These are phyloP conservation scores for Atlantisia rogersi DNA, from an alignment of 2,113 vertebrate species.

Conservation along the genomic window DNA sequence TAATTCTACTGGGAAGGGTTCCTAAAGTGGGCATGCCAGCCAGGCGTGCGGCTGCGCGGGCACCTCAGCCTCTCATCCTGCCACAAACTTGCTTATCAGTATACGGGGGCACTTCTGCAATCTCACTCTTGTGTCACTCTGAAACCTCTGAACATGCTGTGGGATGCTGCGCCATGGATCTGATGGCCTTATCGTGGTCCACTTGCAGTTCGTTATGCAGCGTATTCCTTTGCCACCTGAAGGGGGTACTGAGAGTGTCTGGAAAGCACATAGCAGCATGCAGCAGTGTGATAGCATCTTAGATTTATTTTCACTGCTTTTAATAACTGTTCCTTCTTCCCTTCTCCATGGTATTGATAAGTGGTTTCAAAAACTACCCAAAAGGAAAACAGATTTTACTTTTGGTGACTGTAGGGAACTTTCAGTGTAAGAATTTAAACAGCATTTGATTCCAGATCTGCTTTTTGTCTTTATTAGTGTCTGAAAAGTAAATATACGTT, in stretches of 20 bases:
- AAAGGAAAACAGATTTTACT: constrained; percentile 15
- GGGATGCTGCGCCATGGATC: background rate
- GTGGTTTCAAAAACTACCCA: background rate
- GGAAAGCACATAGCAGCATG: background rate
- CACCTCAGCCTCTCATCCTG: background rate
- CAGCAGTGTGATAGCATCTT: background rate
- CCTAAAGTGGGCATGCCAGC: background rate
- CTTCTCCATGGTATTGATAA: background rate
- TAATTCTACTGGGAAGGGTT: background rate
- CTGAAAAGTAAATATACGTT: constrained; percentile 69
- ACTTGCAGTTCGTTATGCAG: background rate
- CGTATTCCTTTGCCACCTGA: background rate
- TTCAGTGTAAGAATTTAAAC: background rate
- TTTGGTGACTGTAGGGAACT: background rate
- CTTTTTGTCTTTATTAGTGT: background rate
- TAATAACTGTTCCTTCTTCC: background rate
- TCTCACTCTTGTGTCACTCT: background rate
- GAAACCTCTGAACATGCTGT: background rate
- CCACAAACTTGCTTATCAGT: background rate
- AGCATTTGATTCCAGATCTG: background rate
- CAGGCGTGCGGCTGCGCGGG: background rate
- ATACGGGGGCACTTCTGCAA: background rate
- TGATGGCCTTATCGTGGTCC: background rate
- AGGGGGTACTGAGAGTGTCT: background rate
- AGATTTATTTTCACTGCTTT: background rate